Evolutionary conservation across 2,888 invertebrate species (phyloP).

Genomic region (Zaprionus obscuricornis): DNA sequence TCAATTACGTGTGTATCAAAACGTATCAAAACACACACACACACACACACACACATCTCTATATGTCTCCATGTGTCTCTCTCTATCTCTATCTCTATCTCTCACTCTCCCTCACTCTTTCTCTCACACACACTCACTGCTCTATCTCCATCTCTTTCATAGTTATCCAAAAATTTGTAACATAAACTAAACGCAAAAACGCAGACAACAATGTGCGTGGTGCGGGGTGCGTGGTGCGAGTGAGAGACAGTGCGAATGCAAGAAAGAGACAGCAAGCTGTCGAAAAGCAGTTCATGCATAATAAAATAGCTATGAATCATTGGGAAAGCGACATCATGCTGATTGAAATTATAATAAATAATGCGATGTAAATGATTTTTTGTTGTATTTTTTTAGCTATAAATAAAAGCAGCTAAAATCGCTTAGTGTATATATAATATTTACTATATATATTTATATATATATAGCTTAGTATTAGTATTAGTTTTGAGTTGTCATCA

Average conservation of each 20-base stretch:
- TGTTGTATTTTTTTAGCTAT: too few species aligned
- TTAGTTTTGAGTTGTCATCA: constrained; percentile 1
- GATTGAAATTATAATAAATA: too few species aligned
- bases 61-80: background rate
- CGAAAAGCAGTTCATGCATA: too few species aligned
- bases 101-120: too few species aligned
- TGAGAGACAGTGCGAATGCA: background rate
- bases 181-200: constrained; percentile 24
- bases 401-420: too few species aligned
- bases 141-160: constrained; percentile 33
- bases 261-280: background rate
- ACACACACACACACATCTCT: background rate
- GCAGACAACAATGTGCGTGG: background rate
- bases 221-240: background rate
- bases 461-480: background rate
- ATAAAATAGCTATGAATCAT: too few species aligned
- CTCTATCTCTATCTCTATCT: too few species aligned
- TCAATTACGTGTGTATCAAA: constrained; percentile 53
- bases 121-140: background rate
- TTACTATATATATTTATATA: constrained; percentile 3
- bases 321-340: too few species aligned
- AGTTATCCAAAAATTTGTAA: constrained; percentile 46
- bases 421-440: too few species aligned
- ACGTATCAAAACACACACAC: background rate
- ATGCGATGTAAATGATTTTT: too few species aligned